Evolutionary conservation across 2,113 vertebrate species (phyloP).

Genomic region (Micromys minutus): DNA sequence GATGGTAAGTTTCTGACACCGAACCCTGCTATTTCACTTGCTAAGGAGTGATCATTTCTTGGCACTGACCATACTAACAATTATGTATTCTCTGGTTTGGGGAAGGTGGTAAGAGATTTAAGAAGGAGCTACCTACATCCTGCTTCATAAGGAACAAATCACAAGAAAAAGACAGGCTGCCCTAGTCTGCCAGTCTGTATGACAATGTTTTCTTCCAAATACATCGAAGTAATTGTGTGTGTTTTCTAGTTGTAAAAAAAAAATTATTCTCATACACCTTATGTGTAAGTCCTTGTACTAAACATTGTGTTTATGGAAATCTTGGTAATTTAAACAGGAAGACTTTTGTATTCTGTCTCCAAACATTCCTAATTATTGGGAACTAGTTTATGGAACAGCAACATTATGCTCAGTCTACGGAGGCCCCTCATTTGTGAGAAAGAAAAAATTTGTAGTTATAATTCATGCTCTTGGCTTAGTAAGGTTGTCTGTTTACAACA

Average conservation of each 20-base stretch:
- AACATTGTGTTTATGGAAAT: background rate
- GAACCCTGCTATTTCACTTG: background rate
- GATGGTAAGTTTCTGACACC: background rate
- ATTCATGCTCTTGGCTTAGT: background rate
- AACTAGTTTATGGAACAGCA: rapidly evolving
- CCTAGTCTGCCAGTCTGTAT: background rate
- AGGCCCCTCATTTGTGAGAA: background rate
- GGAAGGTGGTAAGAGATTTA: background rate
- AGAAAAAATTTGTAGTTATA: background rate
- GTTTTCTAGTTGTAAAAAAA: too few relatives aligned
- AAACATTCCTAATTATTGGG: background rate
- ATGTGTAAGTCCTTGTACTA: background rate
- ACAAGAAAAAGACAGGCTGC: background rate
- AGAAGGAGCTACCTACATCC: background rate
- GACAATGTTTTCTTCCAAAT: background rate
- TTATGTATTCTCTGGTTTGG: background rate
- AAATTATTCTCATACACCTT: too few relatives aligned
- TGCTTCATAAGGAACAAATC: background rate
- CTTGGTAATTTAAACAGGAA: background rate
- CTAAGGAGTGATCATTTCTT: background rate
- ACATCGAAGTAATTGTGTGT: background rate
- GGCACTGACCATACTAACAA: background rate
- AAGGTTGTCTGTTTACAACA: background rate
- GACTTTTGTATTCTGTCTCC: background rate
- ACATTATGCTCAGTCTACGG: background rate